A percentile compares a stretch with the other conserved stretches of the same genome.
These are phyloP conservation scores for Geotrupes spiniger DNA, from an alignment of 2,888 invertebrate genomes.

Conservation along the genomic window DNA sequence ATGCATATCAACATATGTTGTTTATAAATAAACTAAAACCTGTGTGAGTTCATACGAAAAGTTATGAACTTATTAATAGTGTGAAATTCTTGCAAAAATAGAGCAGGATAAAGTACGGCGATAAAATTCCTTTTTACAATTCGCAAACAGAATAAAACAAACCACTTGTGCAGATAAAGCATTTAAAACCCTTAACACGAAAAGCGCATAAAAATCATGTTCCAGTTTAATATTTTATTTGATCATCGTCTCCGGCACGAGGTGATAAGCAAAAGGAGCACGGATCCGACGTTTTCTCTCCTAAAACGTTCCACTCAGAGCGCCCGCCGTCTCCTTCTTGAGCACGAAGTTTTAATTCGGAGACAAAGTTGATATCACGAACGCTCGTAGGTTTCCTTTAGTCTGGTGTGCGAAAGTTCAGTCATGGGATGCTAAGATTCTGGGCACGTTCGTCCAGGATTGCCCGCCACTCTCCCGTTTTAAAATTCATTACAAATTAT, in stretches of 20 bases:
- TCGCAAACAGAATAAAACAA: too few species aligned
- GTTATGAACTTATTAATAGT: too few species aligned
- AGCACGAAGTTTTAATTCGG: slow-evolving; percentile 23
- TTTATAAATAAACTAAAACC: too few species aligned
- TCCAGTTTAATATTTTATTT: slow-evolving; percentile 51
- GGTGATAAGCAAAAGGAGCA: slow-evolving; percentile 44
- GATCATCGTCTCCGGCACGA: slow-evolving; percentile 45
- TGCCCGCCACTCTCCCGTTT: slow-evolving; percentile 48
- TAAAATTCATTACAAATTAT: slow-evolving; percentile 52
- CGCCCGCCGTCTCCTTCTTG: slow-evolving; percentile 25
- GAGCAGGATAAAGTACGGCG: too few species aligned
- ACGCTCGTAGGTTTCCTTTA: slow-evolving; percentile 21
- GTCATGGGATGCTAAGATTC: slow-evolving; percentile 38
- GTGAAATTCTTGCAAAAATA: too few species aligned
- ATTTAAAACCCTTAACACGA: slow-evolving; percentile 49
- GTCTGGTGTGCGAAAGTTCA: slow-evolving; percentile 33
- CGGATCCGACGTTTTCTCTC: slow-evolving; percentile 28
- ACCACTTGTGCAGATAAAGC: slow-evolving; percentile 32
- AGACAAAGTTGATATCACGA: slow-evolving; percentile 20
- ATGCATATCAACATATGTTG: too few species aligned
- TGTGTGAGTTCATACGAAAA: too few species aligned
- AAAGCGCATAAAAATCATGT: slow-evolving; percentile 50
- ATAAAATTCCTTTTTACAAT: too few species aligned
- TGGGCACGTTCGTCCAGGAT: slow-evolving; percentile 48
- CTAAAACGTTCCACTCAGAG: slow-evolving; percentile 28